Percentiles rank a stretch among this genome's conserved stretches.
These are phyloP conservation scores for Propsilocerus akamusi DNA, from an alignment of 1,140 invertebrate species.

Conservation along the genomic window DNA sequence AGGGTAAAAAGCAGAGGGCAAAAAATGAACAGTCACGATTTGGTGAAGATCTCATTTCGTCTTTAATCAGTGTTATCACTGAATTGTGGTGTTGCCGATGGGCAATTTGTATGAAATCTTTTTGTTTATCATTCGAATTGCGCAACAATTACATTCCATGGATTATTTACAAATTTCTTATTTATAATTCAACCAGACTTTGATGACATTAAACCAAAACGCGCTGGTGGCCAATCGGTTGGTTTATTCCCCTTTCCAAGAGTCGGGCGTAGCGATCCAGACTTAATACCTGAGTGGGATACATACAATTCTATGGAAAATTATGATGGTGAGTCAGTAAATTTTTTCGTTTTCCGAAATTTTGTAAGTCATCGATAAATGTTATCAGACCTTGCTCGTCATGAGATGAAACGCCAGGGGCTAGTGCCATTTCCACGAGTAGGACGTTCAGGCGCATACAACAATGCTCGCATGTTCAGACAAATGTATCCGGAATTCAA, in stretches of 20 bases:
- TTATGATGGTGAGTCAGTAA: constrained; percentile 15
- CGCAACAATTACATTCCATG: too few relatives aligned
- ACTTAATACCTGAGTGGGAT: constrained; percentile 15
- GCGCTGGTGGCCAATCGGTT: constrained; percentile 22
- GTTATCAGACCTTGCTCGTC: background rate
- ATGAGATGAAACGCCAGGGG: constrained; percentile 20
- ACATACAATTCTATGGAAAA: constrained; percentile 16
- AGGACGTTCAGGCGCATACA: constrained; percentile 13
- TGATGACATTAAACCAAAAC: constrained; percentile 12
- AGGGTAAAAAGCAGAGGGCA: too few relatives aligned
- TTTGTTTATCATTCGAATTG: too few relatives aligned
- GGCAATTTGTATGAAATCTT: too few relatives aligned
- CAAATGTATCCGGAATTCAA: background rate
- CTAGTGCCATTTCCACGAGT: constrained; percentile 29
- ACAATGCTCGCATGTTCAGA: background rate
- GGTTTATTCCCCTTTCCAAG: constrained; percentile 32
- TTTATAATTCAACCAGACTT: background rate
- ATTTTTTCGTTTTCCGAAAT: background rate
- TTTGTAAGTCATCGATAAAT: background rate
- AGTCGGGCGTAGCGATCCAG: constrained; percentile 26
- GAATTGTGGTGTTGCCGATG: too few relatives aligned
- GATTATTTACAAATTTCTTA: too few relatives aligned
- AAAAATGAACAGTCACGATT: too few relatives aligned
- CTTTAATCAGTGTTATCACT: too few relatives aligned
- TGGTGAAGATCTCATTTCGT: too few relatives aligned